These are phyloP conservation scores for Camelus dromedarius DNA, from an alignment of 2,113 vertebrate species.

Conservation along the genomic window DNA sequence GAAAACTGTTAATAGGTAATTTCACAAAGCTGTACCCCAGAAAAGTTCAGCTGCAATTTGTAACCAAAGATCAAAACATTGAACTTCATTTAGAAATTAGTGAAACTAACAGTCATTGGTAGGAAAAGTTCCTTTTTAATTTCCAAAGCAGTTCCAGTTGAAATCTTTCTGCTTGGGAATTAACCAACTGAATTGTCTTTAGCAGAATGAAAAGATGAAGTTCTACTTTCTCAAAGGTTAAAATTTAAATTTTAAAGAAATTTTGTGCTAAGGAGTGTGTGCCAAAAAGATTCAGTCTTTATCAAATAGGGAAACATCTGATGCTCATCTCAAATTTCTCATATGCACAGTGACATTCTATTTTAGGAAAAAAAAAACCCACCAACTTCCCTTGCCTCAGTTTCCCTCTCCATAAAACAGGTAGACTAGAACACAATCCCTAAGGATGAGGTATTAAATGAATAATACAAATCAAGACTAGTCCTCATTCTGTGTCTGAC, in stretches of 20 bases:
- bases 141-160: not conserved
- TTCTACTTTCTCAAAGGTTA: not conserved
- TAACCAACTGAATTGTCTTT: not conserved
- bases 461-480: not conserved
- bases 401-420: not conserved
- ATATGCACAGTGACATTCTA: not conserved
- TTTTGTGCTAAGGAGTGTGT: not conserved
- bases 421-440: not conserved
- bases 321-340: not conserved
- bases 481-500: not conserved
- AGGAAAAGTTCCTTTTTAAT: not conserved
- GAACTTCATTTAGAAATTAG: constrained; percentile 10
- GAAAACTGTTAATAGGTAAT: not conserved
- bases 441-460: not conserved
- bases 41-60: not conserved
- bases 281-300: not conserved
- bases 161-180: constrained; percentile 46
- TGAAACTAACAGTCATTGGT: not conserved
- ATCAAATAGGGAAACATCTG: not conserved
- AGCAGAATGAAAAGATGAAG: not conserved
- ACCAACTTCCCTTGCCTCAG: not conserved
- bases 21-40: not conserved
- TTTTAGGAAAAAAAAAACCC: not conserved
- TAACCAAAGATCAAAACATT: constrained; percentile 27
- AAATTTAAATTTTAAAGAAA: not conserved